Conservation (phyloP, 2,113 vertebrate species). For the Dromas ardeola region DNA sequence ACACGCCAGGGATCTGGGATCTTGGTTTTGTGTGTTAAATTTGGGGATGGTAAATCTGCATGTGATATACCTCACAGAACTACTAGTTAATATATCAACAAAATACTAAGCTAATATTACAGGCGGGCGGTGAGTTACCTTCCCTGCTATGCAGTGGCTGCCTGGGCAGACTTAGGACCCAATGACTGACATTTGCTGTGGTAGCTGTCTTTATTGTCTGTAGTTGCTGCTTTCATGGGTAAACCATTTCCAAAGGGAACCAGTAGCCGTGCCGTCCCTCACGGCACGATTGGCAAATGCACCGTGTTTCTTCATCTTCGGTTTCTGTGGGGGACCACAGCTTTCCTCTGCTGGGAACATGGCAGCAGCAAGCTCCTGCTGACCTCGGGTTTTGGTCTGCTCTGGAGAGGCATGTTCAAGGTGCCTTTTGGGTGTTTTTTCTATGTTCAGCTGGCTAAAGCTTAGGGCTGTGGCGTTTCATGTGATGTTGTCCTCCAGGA, state of each 20-base stretch:
- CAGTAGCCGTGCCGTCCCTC: neutral
- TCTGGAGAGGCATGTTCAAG: neutral
- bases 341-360: neutral
- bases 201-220: neutral
- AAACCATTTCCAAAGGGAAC: conserved; percentile 16
- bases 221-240: neutral
- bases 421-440: neutral
- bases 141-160: neutral
- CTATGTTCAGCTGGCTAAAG: neutral
- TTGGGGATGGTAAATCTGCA: conserved; percentile 11
- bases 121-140: neutral
- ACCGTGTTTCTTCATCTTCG: rapidly evolving
- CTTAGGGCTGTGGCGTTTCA: neutral
- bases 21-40: neutral
- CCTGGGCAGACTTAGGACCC: neutral
- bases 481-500: neutral
- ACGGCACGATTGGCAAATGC: neutral
- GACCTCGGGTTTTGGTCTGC: neutral
- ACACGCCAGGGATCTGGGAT: neutral
- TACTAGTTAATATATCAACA: neutral
- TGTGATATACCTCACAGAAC: conserved; percentile 66
- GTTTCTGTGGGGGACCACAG: neutral
- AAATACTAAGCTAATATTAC: conserved; percentile 50
- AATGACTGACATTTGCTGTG: neutral
- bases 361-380: neutral